Evolutionary conservation across 2,797 vertebrate species (phyloP), one percentile per base, ranked within the genome.

Genomic region (Pseudotriccus pelzelni): DNA sequence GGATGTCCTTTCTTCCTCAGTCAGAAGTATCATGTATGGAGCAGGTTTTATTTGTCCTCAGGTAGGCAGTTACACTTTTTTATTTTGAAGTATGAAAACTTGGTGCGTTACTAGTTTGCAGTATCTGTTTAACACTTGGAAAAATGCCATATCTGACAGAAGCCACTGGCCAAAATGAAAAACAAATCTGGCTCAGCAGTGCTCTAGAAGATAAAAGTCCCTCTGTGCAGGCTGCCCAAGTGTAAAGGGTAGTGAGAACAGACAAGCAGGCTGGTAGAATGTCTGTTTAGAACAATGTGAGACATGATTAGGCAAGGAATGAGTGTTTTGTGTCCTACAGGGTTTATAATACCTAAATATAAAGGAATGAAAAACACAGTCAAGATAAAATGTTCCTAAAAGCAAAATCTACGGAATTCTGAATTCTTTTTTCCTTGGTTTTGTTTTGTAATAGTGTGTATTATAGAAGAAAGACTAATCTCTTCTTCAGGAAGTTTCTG

Each of bases 31-130:
- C 90, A 98, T 99, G 98, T 99, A 99, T 5, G 98, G 98, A 94
- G 98, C 98, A 9, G 98, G 98, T 88, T 99, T 99, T 97, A 99
- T 99, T 93, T 99, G 98, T 93, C 99, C 99, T 90, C 99, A 99
- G 98, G 99, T 99, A 98, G 64, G 97, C 72, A 58, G 62, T 72
- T 56, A 22, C 16, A 9, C 53, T 59, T 94, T 30, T 36, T 24
- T 30, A 14, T 83, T 91, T 84, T 32, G 24, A 44, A 81, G 44
- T 53, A 55, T 8, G 30, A 70, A 88, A 93, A 68, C 12, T 7
- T 44, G 15, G 12, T 89, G 59, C 19, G 90, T 66, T 84, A 46
- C 28, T 75, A 55, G 37, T 49, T 91, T 58, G 53, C 14, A 32
- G 46, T 76, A 41, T 63, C 30, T 25, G 36, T 83, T 87, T 89